phyloP scores from a whole-genome alignment of 2,888 invertebrate genomes.

The Griposia aprilina region DNA sequence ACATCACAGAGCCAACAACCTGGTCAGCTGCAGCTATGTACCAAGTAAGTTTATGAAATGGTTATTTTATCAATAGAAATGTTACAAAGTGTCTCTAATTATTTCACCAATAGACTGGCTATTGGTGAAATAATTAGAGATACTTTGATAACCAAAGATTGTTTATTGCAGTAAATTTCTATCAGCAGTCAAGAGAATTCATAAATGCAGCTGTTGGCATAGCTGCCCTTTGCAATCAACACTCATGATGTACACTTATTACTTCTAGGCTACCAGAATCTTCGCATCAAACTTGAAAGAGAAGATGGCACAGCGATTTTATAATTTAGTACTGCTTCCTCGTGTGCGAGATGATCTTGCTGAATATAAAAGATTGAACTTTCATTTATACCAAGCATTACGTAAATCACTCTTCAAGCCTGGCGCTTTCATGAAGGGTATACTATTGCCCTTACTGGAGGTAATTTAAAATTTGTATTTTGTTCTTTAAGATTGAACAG shows the following conservation, averaged over 20 bases:
- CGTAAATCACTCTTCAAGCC: constrained; percentile 98
- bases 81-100: too few species aligned
- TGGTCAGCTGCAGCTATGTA: constrained; percentile 99
- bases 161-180: neutral
- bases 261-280: constrained; percentile 95
- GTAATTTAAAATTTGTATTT: constrained; percentile 71
- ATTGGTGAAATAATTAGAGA: neutral
- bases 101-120: too few species aligned
- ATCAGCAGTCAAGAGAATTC: neutral
- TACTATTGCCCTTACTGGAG: constrained; percentile 93
- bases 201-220: too few species aligned
- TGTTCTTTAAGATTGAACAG: neutral
- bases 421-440: constrained; percentile 99
- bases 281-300: constrained; percentile 99
- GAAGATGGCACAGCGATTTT: constrained; percentile 98
- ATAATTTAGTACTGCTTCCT: constrained; percentile 97
- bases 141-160: neutral
- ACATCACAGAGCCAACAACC: constrained; percentile 96
- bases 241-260: neutral
- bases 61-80: neutral
- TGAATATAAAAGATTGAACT: constrained; percentile 98
- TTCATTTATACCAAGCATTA: constrained; percentile 98
- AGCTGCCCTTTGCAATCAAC: too few species aligned
- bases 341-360: constrained; percentile 98
- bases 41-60: constrained; percentile 86